A percentile compares a stretch with the other conserved stretches of the same genome.
phyloP scores from a whole-genome alignment of 2,113 vertebrate species.

The Labeo rohita region DNA sequence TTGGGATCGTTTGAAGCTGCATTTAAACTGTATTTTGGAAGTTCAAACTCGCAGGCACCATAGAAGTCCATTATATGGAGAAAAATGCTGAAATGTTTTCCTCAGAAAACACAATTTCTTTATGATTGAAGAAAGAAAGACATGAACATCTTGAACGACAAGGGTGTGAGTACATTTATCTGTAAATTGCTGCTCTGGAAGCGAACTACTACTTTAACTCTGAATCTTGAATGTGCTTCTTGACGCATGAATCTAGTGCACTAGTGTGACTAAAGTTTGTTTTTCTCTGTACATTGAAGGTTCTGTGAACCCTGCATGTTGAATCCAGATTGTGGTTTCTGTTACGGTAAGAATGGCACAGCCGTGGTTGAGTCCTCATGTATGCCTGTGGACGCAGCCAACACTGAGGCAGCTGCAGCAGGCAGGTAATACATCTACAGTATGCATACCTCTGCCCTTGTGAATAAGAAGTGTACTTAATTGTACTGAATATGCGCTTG shows the following conservation, averaged over 20 bases:
- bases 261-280: conserved; percentile 12
- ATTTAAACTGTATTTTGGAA: too few relatives aligned
- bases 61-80: too few relatives aligned
- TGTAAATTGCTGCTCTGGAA: too few relatives aligned
- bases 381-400: conserved; percentile 76
- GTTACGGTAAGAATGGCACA: conserved; percentile 86
- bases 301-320: conserved; percentile 92
- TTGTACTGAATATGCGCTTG: neutral
- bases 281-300: conserved; percentile 69
- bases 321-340: conserved; percentile 92
- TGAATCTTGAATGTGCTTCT: neutral
- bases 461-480: neutral
- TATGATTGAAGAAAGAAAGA: too few relatives aligned
- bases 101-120: too few relatives aligned
- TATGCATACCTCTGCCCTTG: neutral
- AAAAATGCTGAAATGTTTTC: too few relatives aligned
- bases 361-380: conserved; percentile 83
- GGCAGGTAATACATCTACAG: conserved; percentile 80
- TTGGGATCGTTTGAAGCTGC: too few relatives aligned
- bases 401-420: conserved; percentile 84
- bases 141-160: too few relatives aligned
- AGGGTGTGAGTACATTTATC: too few relatives aligned
- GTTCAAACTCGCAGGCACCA: too few relatives aligned
- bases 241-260: neutral
- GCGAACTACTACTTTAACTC: neutral